Evolutionary conservation across 2,888 invertebrate species (phyloP), one percentile per base, ranked within the genome.

Genomic region (Pteria penguin): DNA sequence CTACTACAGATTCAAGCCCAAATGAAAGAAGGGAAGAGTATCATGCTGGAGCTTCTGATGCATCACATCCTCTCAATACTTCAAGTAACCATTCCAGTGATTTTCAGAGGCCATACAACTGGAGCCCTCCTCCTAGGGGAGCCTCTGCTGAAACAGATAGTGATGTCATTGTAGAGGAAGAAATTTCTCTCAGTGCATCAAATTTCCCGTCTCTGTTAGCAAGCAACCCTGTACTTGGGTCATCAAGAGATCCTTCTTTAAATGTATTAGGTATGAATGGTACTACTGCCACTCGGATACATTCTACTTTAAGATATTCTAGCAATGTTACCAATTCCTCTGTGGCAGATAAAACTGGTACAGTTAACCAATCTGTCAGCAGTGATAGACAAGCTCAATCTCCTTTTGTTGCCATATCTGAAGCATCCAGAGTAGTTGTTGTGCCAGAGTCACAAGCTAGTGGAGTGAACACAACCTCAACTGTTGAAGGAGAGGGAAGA

Each of bases 101-200:
- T 57, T 55, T 55, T n/a, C 65, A 32, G 27, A 33, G 57, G 3
- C 72, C 65, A 22, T 57, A 24, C 26, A 14, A 22, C 14, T 58
- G 68, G 72, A 76, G 72, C 52, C 72, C 72, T 18, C 76, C 72
- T 24, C 76, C 76, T 31, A 66, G 72, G 45, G 76, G 60, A 11
- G 73, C 76, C n/a, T 63, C 72, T 26, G 66, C 67, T 32, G 76
- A 72, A 14, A 66, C 65, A 24, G 72, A 73, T 29, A 58, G 27
- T 57, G 57, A 36, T 60, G 66, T 70, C n/a, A 63, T 66, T 62
- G 55, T 32, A 24, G 72, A 61, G 3, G 69, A 73, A 24, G 76
- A 62, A 27, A 54, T 58, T 2, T 54, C 71, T 1, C 32, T 58
- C 11, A 62, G 54, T 29, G 4, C 60, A 67, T n/a, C 22, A 22